A percentile compares a stretch with the other conserved stretches of the same genome.
Evolutionary conservation across 92 coral and sea anemone species (phyloP).

Genomic region (Zoanthus sociatus): DNA sequence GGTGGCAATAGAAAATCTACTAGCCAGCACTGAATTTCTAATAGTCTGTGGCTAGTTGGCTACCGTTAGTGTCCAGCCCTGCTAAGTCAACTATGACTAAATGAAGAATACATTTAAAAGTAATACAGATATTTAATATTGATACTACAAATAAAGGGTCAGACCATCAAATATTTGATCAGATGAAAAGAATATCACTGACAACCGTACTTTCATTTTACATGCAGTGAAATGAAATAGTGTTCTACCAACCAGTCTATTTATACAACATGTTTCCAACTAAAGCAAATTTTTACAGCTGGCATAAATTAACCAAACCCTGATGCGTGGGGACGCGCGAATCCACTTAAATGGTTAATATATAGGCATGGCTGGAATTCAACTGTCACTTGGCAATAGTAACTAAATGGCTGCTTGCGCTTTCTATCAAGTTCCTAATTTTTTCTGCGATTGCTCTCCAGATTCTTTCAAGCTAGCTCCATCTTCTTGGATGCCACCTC

Average conservation of each 20-base stretch:
- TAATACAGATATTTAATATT: background rate
- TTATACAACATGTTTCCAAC: background rate
- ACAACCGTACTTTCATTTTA: constrained; percentile 2
- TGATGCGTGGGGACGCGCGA: background rate
- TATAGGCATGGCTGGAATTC: background rate
- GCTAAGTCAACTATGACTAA: background rate
- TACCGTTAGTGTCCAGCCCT: no score
- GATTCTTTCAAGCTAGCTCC: background rate
- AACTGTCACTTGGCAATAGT: background rate
- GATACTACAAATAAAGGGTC: background rate
- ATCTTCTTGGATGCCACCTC: background rate
- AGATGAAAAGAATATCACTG: background rate
- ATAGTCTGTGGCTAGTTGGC: no score
- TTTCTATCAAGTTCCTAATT: background rate
- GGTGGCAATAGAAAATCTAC: no score
- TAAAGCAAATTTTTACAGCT: background rate
- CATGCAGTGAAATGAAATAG: background rate
- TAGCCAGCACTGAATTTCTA: no score
- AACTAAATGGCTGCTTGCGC: background rate
- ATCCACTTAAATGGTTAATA: background rate
- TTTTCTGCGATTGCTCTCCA: background rate
- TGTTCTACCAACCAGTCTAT: constrained; percentile 7
- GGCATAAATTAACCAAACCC: background rate
- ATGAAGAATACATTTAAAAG: background rate
- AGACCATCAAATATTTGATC: background rate